A percentile compares a stretch with the other conserved stretches of the same genome.
phyloP scores from a whole-genome alignment of 2,113 vertebrate genomes.

The Carassius auratus region DNA sequence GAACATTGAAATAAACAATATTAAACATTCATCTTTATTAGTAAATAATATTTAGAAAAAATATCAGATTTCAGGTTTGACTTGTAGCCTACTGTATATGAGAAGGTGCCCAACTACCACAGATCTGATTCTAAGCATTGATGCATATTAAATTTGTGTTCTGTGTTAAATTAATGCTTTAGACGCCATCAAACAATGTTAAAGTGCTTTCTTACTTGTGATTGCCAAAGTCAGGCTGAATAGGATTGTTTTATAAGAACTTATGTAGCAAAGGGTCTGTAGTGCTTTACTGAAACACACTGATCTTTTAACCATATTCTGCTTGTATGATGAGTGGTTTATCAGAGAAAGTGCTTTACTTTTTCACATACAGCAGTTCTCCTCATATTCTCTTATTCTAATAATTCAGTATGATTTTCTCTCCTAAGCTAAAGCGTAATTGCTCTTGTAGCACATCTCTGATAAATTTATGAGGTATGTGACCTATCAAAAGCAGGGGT shows the following conservation, averaged over 20 bases:
- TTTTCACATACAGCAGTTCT: not conserved
- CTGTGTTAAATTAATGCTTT: not conserved
- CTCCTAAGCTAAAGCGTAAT: constrained; percentile 3
- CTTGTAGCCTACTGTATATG: not conserved
- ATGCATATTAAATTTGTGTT: not conserved
- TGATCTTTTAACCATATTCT: not conserved
- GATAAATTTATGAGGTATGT: constrained; percentile 56
- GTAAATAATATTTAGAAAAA: not conserved
- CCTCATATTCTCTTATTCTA: not conserved
- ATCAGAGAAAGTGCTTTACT: not conserved
- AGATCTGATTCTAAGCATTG: not conserved
- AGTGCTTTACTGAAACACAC: not conserved
- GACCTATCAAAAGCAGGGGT: constrained; percentile 58
- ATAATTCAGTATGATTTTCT: not conserved
- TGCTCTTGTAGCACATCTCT: constrained; percentile 17
- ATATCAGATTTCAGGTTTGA: not conserved
- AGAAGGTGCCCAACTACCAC: not conserved
- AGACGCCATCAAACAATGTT: not conserved
- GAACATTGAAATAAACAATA: not conserved
- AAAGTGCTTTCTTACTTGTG: not conserved
- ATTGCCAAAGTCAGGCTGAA: not conserved
- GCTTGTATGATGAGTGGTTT: not conserved
- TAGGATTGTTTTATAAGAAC: not conserved
- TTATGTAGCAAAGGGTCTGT: not conserved
- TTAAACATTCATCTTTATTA: not conserved